phyloP scores from a whole-genome alignment of 1,140 invertebrate species.

The Neoseiulus cucumeris region DNA sequence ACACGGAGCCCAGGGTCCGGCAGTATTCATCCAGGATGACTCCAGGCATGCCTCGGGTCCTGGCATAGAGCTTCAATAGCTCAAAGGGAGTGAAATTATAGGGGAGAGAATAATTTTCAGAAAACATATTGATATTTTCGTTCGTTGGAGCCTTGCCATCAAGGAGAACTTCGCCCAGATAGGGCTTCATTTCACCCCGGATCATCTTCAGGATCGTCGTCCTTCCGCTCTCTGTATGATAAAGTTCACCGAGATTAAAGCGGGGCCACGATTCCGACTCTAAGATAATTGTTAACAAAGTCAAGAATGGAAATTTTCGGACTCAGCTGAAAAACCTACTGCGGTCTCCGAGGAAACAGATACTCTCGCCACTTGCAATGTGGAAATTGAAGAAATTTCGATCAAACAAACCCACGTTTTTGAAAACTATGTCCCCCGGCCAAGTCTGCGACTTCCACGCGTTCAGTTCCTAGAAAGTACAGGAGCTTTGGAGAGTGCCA shows the following conservation, averaged over 20 bases:
- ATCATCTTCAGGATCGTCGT: background rate
- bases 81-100: background rate
- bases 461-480: too few species aligned
- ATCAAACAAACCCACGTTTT: too few species aligned
- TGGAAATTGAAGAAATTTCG: too few species aligned
- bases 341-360: too few species aligned
- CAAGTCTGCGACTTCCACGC: too few species aligned
- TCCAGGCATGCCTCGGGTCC: background rate
- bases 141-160: background rate
- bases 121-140: background rate
- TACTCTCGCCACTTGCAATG: too few species aligned
- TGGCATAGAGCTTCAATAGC: background rate
- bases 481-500: too few species aligned
- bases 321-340: too few species aligned
- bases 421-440: too few species aligned
- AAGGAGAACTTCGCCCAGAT: background rate
- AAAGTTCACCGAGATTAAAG: background rate
- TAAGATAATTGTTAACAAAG: too few species aligned
- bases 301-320: too few species aligned
- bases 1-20: background rate
- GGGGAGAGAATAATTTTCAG: background rate
- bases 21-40: background rate
- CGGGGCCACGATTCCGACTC: too few species aligned
- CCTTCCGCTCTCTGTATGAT: background rate
- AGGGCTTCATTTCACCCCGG: background rate